Base-by-base conservation (phyloP, 2,888 invertebrate species). In the Rhagium mordax region DNA sequence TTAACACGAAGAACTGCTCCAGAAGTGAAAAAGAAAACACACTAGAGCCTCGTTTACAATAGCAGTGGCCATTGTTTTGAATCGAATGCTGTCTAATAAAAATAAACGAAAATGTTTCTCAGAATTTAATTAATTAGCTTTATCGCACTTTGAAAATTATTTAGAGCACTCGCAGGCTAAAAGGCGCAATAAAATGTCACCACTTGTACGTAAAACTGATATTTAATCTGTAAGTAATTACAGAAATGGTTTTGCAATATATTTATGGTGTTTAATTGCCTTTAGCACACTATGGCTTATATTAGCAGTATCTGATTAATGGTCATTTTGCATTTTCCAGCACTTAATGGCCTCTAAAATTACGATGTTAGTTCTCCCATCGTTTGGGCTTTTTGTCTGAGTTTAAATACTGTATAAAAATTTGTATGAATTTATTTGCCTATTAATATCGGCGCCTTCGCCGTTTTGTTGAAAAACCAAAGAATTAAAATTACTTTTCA, bases 41-140 rank as follows among this genome's bases (percentile, higher is more conserved):
- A n/a, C 10, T 18, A 27, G 60, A 64, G 57, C 13, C 16, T 49
- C 61, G 41, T 60, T 57, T 41, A 72, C 72, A 76, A 69, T 71
- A 64, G 67, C 64, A 59, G 71, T 66, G 66, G 77, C 77, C 77
- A 77, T 77, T 77, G 76, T 77, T 77, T 53, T 73, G 66, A 78
- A 74, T 72, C 75, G 74, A 66, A 68, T 68, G 71, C 55, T 60
- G 71, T 70, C 70, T 61, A 72, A 76, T 77, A 79, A 78, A 77
- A 77, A 78, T 78, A 79, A 80, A 81, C 75, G 71, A 74, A 69
- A 72, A 70, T 73, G 76, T 71, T 84, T 85, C 85, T 81, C 78
- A 81, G 85, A 85, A 85, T 84, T 84, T 83, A 85, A 85, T 85
- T 85, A 85, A 85, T 85, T 85, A 84, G 79, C 78, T 81, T 82